Conservation (phyloP, 2,888 invertebrate species). For the Notocelia uddmanniana region DNA sequence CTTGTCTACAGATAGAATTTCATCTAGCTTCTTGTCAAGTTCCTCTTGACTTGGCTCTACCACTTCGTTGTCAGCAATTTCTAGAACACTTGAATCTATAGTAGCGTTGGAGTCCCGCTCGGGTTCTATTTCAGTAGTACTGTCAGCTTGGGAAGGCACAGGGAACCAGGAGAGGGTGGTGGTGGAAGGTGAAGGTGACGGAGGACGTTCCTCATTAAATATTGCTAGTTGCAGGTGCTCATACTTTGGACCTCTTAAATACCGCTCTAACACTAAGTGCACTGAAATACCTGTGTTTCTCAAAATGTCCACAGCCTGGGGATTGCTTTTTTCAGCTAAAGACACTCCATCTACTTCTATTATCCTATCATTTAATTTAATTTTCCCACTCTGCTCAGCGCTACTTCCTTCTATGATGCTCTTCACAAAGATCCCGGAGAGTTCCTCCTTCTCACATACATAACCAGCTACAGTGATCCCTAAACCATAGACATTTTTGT, state of each 20-base stretch:
- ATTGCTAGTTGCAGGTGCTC: conserved; percentile 96
- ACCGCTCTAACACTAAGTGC: conserved; percentile 95
- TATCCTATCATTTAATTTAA: conserved; percentile 98
- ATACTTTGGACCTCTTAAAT: conserved; percentile 96
- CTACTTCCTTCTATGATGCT: conserved; percentile 99
- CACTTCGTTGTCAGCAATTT: conserved; percentile 80
- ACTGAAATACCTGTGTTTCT: conserved; percentile 97
- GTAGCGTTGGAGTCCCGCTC: conserved; percentile 93
- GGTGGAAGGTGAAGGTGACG: conserved; percentile 91
- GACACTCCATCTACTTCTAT: conserved; percentile 97
- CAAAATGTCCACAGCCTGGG: conserved; percentile 97
- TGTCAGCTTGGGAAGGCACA: conserved; percentile 89
- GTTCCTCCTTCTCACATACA: conserved; percentile 98
- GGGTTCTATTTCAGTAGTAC: conserved; percentile 89
- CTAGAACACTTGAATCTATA: conserved; percentile 90
- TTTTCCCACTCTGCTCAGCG: conserved; percentile 95
- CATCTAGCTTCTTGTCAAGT: conserved; percentile 80
- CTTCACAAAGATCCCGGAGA: conserved; percentile 99
- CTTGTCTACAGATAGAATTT: conserved; percentile 82
- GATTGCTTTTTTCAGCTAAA: conserved; percentile 96
- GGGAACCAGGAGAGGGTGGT: conserved; percentile 94
- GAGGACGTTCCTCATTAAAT: conserved; percentile 85
- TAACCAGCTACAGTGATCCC: conserved; percentile 99
- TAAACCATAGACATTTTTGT: conserved; percentile 96
- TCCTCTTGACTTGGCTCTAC: conserved; percentile 83